Evolutionary conservation across 2,888 invertebrate genomes (phyloP), one percentile per base, ranked within the genome.

Genomic region (Helicoverpa assulta): DNA sequence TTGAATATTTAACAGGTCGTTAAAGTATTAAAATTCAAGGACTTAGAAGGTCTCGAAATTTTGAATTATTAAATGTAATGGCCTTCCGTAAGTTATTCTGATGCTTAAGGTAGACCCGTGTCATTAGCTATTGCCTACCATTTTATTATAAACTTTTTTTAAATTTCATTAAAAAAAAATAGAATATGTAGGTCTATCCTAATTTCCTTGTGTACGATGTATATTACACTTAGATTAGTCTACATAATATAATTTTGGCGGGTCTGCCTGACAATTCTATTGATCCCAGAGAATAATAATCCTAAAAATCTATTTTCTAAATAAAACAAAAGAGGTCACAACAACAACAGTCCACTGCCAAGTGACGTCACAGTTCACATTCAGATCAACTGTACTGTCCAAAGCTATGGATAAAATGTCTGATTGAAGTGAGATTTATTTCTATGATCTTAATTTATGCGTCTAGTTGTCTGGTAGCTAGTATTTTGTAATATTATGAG

Each of bases 1-100:
- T 89, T 90, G 86, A 90, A 91, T 91, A 89, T 89, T 83, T 84
- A 88, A 86, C 80, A 84, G 85, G 82, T 80, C 78, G 82, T 90
- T 89, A 85, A 82, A 82, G 68, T 77, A 82, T 87, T 83, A 81
- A 84, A 85, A 76, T 85, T 83, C 79, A 85, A 83, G 81, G 81
- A 63, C 63, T 66, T 51, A 10, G 12, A 68, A 69, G 63, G 73
- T 71, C 56, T 62, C 47, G 76, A 80, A 80, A 80, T 54, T 59
- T 67, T 71, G 62, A 71, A 66, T 71, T 80, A 76, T 80, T 58
- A 67, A 75, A 62, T 50, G 52, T 62, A 62, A 65, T 56, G 40
- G 50, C 51, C 53, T 52, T 65, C 19, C 56, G 58, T 76, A 76
- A 76, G 37, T 63, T 76, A 71, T 76, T 76, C 56, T 61, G 67